A percentile compares a stretch with the other conserved stretches of the same genome.
These are phyloP conservation scores for Zygogramma bicolorata DNA, from an alignment of 2,888 invertebrate genomes.

Conservation along the genomic window DNA sequence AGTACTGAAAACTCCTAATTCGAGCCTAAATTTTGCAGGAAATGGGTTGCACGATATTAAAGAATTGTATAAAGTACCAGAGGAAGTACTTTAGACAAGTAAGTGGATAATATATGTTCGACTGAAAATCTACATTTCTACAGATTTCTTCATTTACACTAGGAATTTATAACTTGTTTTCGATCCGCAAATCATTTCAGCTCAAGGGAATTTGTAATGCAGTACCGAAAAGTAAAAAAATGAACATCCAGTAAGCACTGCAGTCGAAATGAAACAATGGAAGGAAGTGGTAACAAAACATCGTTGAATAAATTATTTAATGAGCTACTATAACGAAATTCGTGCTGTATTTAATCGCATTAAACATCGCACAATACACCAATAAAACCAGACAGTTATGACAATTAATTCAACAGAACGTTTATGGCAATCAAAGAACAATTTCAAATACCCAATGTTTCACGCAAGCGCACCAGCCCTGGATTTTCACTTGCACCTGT, in stretches of 20 bases:
- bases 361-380: background rate
- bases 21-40: no score
- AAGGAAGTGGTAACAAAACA: slow-evolving; percentile 29
- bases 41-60: no score
- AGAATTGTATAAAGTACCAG: no score
- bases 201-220: no score
- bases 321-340: background rate
- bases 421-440: background rate
- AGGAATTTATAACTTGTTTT: no score
- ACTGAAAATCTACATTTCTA: no score
- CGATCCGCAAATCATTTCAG: no score
- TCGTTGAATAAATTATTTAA: slow-evolving; percentile 22
- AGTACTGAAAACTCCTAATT: no score
- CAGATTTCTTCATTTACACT: no score
- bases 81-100: no score
- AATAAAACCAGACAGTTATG: background rate
- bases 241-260: slow-evolving; percentile 1
- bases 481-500: slow-evolving; percentile 60
- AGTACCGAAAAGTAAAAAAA: no score
- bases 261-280: slow-evolving; percentile 29
- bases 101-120: no score
- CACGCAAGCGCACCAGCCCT: background rate
- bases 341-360: background rate
- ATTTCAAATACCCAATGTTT: background rate
- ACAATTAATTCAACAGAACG: slow-evolving; percentile 3